A percentile compares a stretch with the other conserved stretches of the same genome.
Conservation (phyloP, 1,140 invertebrate genomes). For the Aphelenchoides avenae region DNA sequence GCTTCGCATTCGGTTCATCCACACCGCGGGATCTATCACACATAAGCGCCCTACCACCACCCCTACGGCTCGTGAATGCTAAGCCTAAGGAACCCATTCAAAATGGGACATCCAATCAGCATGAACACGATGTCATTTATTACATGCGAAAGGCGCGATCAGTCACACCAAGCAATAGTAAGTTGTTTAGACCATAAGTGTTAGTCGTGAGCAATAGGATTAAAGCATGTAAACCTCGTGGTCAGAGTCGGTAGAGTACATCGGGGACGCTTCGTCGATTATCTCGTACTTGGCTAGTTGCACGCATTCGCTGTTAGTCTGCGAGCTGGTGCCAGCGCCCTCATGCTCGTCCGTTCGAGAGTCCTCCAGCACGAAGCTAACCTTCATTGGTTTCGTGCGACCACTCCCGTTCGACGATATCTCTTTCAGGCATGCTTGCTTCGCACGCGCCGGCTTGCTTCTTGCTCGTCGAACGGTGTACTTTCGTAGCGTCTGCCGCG, state of each 20-base stretch:
- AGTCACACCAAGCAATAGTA: no score
- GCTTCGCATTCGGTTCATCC: conserved; percentile 45
- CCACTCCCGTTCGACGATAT: conserved; percentile 2
- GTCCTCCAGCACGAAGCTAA: no score
- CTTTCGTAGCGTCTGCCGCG: conserved; percentile 17
- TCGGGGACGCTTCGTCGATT: no score
- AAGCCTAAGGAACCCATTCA: background rate
- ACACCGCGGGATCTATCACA: conserved; percentile 43
- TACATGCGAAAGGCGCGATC: conserved; percentile 29
- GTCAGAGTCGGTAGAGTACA: no score
- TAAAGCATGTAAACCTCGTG: no score
- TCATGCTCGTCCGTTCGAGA: no score
- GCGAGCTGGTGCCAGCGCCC: no score
- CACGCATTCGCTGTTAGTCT: no score
- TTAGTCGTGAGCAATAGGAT: no score
- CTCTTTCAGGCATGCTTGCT: background rate
- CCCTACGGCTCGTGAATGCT: conserved; percentile 8
- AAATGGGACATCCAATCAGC: conserved; percentile 5
- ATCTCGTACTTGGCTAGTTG: no score
- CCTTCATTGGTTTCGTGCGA: conserved; percentile 11
- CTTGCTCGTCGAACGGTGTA: conserved; percentile 12
- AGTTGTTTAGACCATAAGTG: no score
- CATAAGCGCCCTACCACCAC: no score
- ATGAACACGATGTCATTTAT: conserved; percentile 12
- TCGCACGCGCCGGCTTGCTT: background rate